These are phyloP conservation scores for Thoracochromis brauschi DNA, from an alignment of 2,113 vertebrate species.

Conservation along the genomic window DNA sequence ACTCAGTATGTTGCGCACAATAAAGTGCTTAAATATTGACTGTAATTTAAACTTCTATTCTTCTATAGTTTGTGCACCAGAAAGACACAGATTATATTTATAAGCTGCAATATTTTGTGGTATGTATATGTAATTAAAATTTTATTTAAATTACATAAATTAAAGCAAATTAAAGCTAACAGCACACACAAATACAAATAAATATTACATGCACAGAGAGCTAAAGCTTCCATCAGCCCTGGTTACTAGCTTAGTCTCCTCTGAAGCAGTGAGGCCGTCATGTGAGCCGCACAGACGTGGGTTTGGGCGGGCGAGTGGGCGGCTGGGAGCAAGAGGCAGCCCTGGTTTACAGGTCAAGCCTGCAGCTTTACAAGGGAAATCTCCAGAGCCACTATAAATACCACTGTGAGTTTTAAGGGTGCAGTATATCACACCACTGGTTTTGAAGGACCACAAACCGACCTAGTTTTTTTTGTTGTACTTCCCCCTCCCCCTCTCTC, in stretches of 20 bases:
- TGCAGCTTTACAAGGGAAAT: conserved; percentile 85
- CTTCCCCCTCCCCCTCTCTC: neutral
- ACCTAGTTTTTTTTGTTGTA: conserved; percentile 28
- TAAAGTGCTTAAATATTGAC: rapidly evolving
- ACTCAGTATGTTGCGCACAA: neutral
- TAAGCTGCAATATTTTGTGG: neutral
- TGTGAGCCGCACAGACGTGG: conserved; percentile 76
- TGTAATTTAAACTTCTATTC: neutral
- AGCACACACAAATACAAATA: neutral
- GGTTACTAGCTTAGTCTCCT: neutral
- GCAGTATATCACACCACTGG: conserved; percentile 67
- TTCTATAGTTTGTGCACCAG: neutral
- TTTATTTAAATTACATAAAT: neutral
- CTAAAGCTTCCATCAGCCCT: neutral
- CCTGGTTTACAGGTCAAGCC: conserved; percentile 78
- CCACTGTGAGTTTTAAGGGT: conserved; percentile 65
- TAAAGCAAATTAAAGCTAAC: neutral
- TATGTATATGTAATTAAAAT: neutral
- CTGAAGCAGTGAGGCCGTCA: conserved; percentile 66
- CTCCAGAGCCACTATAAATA: conserved; percentile 81
- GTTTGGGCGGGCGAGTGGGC: conserved; percentile 40
- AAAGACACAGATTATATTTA: neutral
- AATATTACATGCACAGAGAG: neutral
- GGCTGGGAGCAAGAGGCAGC: conserved; percentile 58
- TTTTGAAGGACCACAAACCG: conserved; percentile 56